Conservation (phyloP, 2,113 vertebrate genomes). For the Rhizomys pruinosus region DNA sequence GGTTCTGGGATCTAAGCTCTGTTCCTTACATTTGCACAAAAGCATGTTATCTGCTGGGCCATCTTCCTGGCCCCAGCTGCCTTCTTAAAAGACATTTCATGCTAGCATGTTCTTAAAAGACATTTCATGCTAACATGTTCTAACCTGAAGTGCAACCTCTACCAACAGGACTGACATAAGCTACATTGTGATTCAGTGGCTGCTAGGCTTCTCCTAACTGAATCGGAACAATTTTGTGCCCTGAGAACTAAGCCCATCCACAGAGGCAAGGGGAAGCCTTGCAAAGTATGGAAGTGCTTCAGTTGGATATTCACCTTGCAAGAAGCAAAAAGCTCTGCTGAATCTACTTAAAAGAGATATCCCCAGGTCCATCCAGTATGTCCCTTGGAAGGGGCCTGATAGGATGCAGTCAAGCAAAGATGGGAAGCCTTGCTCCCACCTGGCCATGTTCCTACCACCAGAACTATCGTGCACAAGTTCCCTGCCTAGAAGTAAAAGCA, state of each 20-base stretch:
- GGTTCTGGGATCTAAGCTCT: too few relatives aligned
- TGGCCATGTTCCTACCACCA: conserved; percentile 54
- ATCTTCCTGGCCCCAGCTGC: too few relatives aligned
- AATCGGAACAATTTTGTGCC: not conserved
- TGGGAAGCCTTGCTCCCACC: conserved; percentile 61
- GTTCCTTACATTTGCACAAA: too few relatives aligned
- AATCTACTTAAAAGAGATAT: not conserved
- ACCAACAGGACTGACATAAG: not conserved
- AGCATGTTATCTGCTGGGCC: too few relatives aligned
- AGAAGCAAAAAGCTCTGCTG: not conserved
- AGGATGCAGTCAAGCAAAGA: not conserved
- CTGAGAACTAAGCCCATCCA: not conserved
- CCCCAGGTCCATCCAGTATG: not conserved
- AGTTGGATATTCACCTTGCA: not conserved
- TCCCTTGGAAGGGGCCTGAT: too few relatives aligned
- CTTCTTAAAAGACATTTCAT: not conserved
- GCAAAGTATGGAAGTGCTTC: not conserved
- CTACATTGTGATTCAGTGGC: not conserved
- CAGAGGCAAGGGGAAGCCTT: not conserved
- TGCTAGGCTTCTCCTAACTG: not conserved
- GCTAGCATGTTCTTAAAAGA: not conserved
- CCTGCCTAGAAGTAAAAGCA: conserved; percentile 70
- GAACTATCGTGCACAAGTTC: conserved; percentile 57
- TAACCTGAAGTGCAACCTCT: not conserved
- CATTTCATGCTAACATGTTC: not conserved